Evolutionary conservation across 2,113 vertebrate species (phyloP).

Genomic region (Manacus vitellinus): DNA sequence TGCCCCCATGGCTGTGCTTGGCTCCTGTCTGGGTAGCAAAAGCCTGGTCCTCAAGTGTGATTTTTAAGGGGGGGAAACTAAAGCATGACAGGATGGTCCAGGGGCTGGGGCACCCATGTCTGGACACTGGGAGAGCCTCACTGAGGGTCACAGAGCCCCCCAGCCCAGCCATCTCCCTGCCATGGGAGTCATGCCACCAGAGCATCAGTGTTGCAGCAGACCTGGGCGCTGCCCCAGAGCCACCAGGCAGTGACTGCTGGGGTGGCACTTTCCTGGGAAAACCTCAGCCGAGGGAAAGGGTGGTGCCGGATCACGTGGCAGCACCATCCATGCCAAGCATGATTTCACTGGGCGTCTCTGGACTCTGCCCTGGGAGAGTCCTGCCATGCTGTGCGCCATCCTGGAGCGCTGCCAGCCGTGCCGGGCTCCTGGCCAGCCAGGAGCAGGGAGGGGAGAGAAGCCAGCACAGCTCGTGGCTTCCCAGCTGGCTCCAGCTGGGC

Average conservation of each 20-base stretch:
- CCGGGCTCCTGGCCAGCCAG: not conserved
- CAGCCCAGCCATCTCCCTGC: not conserved
- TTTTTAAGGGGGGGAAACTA: not conserved
- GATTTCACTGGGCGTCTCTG: conserved; percentile 22
- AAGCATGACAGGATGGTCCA: not conserved
- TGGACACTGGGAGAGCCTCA: rapidly evolving
- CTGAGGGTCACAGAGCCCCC: not conserved
- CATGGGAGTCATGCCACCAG: rapidly evolving
- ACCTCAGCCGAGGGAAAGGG: not conserved
- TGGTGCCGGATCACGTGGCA: not conserved
- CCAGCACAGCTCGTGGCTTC: not conserved
- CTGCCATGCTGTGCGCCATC: not conserved
- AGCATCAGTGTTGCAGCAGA: not conserved
- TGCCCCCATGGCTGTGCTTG: not conserved
- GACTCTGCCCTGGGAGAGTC: conserved; percentile 59
- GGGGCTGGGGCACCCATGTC: not conserved
- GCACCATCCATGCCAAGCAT: not conserved
- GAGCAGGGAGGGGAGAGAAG: not conserved
- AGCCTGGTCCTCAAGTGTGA: not conserved
- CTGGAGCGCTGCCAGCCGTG: not conserved
- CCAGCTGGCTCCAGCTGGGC: not conserved
- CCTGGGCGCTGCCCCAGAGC: rapidly evolving
- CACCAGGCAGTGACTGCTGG: not conserved
- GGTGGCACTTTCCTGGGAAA: not conserved
- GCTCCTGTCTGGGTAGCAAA: not conserved